Conservation (phyloP, 2,797 vertebrate genomes). For the Macropodus opercularis region DNA sequence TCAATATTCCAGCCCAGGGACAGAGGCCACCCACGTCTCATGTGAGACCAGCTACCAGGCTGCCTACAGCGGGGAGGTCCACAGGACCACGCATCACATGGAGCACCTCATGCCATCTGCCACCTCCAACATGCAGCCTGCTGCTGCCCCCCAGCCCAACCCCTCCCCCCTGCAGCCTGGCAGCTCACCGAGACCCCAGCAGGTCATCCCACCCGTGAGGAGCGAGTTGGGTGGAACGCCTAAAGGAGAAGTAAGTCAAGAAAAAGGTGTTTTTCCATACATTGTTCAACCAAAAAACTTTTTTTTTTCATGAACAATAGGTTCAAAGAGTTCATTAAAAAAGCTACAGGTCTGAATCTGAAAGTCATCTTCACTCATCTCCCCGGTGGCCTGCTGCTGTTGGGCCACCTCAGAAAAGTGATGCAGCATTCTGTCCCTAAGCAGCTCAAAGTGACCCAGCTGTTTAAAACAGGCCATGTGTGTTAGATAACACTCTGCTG, state of each 20-base stretch:
- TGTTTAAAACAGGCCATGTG: conserved; percentile 72
- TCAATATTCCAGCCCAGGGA: conserved; percentile 80
- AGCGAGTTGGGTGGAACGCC: conserved; percentile 36
- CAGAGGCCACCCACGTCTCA: conserved; percentile 65
- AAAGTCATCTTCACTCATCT: conserved; percentile 49
- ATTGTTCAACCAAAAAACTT: no score
- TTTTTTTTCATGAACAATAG: no score
- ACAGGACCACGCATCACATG: conserved; percentile 63
- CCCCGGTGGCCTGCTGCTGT: conserved; percentile 43
- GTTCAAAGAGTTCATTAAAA: conserved; percentile 2
- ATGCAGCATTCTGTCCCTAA: conserved; percentile 63
- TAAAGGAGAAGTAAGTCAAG: conserved; percentile 70
- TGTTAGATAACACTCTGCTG: conserved; percentile 67
- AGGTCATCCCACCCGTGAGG: conserved; percentile 56
- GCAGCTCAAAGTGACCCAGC: conserved; percentile 76
- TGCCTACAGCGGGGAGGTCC: conserved; percentile 83
- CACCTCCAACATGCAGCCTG: conserved; percentile 48
- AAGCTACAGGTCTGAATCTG: conserved; percentile 24
- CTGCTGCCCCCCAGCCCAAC: conserved; percentile 33
- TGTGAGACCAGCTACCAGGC: conserved; percentile 89
- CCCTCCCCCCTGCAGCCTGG: conserved; percentile 30
- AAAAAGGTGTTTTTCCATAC: not conserved
- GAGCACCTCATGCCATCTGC: conserved; percentile 43
- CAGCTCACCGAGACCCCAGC: conserved; percentile 42
- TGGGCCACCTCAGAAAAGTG: conserved; percentile 46